phyloP scores from a whole-genome alignment of 1,140 invertebrate genomes.

The Pseudomyrmex concolor region DNA sequence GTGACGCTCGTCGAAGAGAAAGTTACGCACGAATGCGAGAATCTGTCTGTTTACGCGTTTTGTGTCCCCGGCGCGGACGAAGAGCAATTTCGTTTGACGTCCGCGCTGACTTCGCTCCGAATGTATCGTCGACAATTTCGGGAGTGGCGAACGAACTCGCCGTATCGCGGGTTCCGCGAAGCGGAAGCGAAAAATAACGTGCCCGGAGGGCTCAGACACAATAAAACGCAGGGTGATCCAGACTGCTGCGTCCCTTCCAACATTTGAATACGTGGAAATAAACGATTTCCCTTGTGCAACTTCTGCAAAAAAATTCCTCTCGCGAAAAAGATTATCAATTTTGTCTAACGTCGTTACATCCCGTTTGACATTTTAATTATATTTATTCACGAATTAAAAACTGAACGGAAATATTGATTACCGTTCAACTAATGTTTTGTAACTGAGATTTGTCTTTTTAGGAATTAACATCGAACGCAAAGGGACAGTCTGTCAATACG shows the following conservation, averaged over 20 bases:
- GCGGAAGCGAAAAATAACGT: conserved; percentile 59
- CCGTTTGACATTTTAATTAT: not conserved
- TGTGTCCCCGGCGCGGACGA: conserved; percentile 35
- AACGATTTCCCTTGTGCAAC: conserved; percentile 46
- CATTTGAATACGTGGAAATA: conserved; percentile 45
- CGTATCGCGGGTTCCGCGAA: conserved; percentile 43
- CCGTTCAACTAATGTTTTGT: too few relatives aligned
- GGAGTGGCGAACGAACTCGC: conserved; percentile 31
- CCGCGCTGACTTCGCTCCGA: conserved; percentile 43
- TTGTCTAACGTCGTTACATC: conserved; percentile 8
- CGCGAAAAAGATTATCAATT: conserved; percentile 12
- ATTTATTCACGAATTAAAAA: not conserved
- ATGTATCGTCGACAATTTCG: conserved; percentile 54
- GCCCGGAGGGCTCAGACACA: conserved; percentile 54
- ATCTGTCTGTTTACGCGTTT: conserved; percentile 45
- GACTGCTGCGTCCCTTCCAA: conserved; percentile 28
- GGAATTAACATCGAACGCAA: not conserved
- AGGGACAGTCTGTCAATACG: not conserved
- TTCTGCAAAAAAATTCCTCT: conserved; percentile 20
- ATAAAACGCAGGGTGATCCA: conserved; percentile 36
- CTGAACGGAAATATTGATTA: not conserved
- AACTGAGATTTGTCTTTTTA: too few relatives aligned
- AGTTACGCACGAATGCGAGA: conserved; percentile 42
- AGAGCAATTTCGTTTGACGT: conserved; percentile 58
- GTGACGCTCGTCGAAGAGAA: conserved; percentile 56